These are phyloP conservation scores for Hypomesus transpacificus DNA, from an alignment of 2,113 vertebrate genomes.

Conservation along the genomic window DNA sequence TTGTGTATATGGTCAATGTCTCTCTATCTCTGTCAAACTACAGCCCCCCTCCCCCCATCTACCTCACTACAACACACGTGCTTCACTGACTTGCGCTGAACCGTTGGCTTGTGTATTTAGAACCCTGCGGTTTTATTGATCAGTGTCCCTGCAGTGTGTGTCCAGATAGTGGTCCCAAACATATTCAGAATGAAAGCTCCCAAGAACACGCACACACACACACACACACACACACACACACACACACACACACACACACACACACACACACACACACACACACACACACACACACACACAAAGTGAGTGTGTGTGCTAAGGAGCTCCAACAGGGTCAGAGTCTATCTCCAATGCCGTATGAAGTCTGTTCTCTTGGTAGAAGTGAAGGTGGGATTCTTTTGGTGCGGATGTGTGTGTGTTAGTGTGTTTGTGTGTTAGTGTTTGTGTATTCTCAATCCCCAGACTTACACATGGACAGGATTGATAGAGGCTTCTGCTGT, in stretches of 20 bases:
- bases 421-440: conserved; percentile 16
- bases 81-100: too few species aligned
- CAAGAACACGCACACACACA: background rate
- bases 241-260: background rate
- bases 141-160: too few species aligned
- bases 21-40: too few species aligned
- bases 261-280: background rate
- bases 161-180: too few species aligned
- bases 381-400: conserved; percentile 23
- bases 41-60: too few species aligned
- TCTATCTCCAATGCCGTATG: background rate
- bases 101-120: too few species aligned
- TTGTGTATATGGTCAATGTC: too few species aligned
- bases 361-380: conserved; percentile 18
- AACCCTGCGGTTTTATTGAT: too few species aligned
- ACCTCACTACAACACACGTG: too few species aligned
- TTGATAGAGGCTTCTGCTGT: background rate
- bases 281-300: background rate
- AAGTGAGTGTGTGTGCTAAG: background rate
- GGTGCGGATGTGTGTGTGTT: background rate
- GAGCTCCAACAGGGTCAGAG: background rate
- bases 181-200: background rate
- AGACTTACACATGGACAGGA: background rate
- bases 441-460: background rate
- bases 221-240: background rate